Base-by-base conservation (phyloP, 2,888 invertebrate genomes). In the Melitaea athalia region DNA sequence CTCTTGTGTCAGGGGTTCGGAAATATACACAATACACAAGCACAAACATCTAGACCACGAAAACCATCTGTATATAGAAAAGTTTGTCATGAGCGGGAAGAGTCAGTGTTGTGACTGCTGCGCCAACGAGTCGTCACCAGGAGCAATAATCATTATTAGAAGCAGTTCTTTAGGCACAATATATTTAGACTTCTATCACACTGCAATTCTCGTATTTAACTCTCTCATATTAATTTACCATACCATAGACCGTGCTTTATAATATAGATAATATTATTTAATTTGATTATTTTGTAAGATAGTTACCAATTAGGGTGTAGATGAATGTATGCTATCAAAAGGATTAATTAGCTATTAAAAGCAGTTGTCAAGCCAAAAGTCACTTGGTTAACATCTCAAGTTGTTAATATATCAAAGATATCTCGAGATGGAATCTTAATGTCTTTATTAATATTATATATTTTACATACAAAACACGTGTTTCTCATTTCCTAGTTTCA, bases 391-490 rank as follows among this genome's bases (percentile, higher is more conserved):
- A 24, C 24, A 24, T 24, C 24, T 53, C 63, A 70, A 67, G 63
- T 70, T 60, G 65, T 68, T 71, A 68, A 68, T 71, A 71, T 71
- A 60, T 71, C 65, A 71, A 55, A 59, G 15, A n/a, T 71, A 71
- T 71, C 70, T 59, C 43, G 17, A 47, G 33, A 42, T 66, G 49
- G 31, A 49, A 71, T 68, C 70, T 71, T 57, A 65, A 68, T 65
- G 60, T 68, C 63, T 65, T 68, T 60, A 68, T 71, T 68, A 63
- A 65, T 70, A 61, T 64, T 31, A 59, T 31, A 47, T 66, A 63
- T 68, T 60, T 7, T 55, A 65, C 38, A 47, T 64, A 59, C 15
- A 24, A 24, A 55, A 65, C 55, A 55, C 53, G 53, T 24, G 31
- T 55, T n/a, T 55, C 31, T 31, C 14, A 55, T 55, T 31, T 33